A percentile compares a stretch with the other conserved stretches of the same genome.
phyloP scores from a whole-genome alignment of 1,140 invertebrate genomes.

The Eupristina koningsbergeri region DNA sequence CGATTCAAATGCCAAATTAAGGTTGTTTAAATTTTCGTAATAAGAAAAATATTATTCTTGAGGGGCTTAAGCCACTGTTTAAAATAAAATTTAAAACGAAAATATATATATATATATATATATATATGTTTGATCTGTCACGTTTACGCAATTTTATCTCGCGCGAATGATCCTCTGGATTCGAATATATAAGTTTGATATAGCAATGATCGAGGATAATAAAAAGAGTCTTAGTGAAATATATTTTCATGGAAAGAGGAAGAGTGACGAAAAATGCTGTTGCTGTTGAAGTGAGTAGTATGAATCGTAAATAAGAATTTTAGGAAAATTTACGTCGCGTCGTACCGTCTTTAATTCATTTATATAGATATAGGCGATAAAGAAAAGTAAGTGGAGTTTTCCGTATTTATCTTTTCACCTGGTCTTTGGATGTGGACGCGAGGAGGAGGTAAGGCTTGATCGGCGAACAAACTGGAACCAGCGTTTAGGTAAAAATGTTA shows the following conservation, averaged over 20 bases:
- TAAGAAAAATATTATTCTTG: no score
- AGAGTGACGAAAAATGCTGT: neutral
- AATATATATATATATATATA: neutral
- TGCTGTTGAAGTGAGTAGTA: neutral
- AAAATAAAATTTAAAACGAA: no score
- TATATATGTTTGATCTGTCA: neutral
- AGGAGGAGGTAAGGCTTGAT: slow-evolving; percentile 15
- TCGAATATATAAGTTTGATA: neutral
- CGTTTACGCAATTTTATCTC: neutral
- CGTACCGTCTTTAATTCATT: neutral
- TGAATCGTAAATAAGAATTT: slow-evolving; percentile 31
- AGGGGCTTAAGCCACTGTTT: no score
- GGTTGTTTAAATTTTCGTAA: no score
- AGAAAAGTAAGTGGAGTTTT: slow-evolving; percentile 25
- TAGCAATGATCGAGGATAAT: neutral
- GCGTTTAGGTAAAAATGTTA: slow-evolving; percentile 57
- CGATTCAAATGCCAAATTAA: no score
- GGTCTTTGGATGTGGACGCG: neutral
- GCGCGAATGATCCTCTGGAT: neutral
- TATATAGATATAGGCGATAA: slow-evolving; percentile 24
- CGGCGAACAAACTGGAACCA: slow-evolving; percentile 41
- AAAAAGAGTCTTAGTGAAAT: neutral
- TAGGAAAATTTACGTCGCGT: slow-evolving; percentile 21
- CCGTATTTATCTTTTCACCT: slow-evolving; percentile 35
- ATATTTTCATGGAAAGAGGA: neutral